These are phyloP conservation scores for Propithecus deckenii DNA, from an alignment of 2,797 vertebrate genomes.

Conservation along the genomic window DNA sequence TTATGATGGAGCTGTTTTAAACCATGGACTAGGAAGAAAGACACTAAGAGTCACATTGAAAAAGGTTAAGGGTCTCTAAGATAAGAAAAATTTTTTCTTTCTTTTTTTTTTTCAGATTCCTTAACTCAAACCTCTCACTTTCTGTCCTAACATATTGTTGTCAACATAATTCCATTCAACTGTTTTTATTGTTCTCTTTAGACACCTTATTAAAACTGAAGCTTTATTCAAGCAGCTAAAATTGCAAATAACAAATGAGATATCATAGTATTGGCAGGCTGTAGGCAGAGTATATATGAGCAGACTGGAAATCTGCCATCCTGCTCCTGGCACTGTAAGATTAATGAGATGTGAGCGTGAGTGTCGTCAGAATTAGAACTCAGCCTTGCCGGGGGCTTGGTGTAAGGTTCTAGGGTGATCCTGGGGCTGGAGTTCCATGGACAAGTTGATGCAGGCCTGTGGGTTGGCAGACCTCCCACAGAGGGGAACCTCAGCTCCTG, in stretches of 20 bases:
- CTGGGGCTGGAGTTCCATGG: not conserved
- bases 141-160: not conserved
- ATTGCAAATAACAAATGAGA: constrained; percentile 23
- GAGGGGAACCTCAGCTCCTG: not conserved
- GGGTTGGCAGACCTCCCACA: not conserved
- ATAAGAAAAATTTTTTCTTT: not conserved
- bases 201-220: constrained; percentile 23
- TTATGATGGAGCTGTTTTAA: constrained; percentile 5
- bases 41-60: not conserved
- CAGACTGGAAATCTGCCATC: not conserved
- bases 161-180: constrained; percentile 11
- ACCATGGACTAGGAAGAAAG: not conserved
- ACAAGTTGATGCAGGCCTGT: not conserved
- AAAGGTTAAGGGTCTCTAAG: not conserved
- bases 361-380: not conserved
- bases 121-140: not conserved
- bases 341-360: not conserved
- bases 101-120: not conserved
- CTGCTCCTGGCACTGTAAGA: not conserved
- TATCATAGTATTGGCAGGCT: not conserved
- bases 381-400: not conserved
- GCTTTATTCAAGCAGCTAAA: constrained; percentile 40
- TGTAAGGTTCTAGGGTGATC: not conserved
- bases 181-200: constrained; percentile 25
- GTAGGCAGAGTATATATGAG: not conserved